A percentile compares a stretch with the other conserved stretches of the same genome.
phyloP scores from a whole-genome alignment of 1,140 invertebrate genomes.

The Bombus pascuorum region DNA sequence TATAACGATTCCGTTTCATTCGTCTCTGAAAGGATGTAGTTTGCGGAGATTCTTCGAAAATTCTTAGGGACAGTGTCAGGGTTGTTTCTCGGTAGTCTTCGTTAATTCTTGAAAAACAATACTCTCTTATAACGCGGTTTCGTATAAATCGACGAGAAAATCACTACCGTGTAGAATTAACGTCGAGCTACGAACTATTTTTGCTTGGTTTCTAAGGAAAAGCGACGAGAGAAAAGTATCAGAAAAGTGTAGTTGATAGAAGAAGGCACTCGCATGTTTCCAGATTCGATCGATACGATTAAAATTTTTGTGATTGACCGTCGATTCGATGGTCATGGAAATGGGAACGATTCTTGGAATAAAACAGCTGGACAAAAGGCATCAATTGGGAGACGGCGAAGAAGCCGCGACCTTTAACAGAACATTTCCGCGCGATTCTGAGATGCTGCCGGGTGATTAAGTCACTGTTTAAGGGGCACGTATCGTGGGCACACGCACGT shows the following conservation, averaged over 20 bases:
- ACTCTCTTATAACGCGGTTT: no score
- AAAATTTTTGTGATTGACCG: no score
- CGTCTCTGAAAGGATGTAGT: background rate
- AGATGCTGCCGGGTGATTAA: constrained; percentile 73
- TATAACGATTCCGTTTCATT: background rate
- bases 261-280: no score
- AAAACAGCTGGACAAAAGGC: background rate
- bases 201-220: no score
- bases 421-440: constrained; percentile 64
- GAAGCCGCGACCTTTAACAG: constrained; percentile 53
- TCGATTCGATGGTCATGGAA: no score
- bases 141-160: no score
- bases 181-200: no score
- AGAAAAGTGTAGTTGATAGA: no score
- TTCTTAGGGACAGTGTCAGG: background rate
- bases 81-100: rapidly evolving
- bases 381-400: background rate
- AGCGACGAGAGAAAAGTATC: no score
- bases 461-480: constrained; percentile 66
- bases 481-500: constrained; percentile 17
- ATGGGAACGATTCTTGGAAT: background rate
- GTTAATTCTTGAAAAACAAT: background rate
- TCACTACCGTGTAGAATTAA: no score
- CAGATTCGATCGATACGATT: no score
- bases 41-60: background rate